phyloP scores from a whole-genome alignment of 2,888 invertebrate species.

The Sepiola atlantica region DNA sequence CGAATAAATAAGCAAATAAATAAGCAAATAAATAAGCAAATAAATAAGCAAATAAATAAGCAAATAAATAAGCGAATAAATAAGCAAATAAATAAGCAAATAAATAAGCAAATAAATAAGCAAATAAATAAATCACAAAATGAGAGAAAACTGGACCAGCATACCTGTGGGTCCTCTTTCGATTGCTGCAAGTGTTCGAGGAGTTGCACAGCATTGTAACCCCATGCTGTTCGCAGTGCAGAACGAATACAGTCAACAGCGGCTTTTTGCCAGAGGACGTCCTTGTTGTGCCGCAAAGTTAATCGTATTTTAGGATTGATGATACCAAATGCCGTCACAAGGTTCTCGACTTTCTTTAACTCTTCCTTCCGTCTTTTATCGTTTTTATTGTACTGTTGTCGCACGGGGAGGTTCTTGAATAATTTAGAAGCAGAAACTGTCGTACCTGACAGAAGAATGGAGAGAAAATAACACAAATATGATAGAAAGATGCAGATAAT shows the following conservation, averaged over 20 bases:
- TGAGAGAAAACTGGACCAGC: not conserved
- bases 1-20: too few species aligned
- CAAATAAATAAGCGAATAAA: too few species aligned
- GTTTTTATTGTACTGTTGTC: conserved; percentile 77
- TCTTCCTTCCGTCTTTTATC: conserved; percentile 77
- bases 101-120: not conserved
- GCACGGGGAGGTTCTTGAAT: conserved; percentile 79
- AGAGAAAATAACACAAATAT: too few species aligned
- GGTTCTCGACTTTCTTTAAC: conserved; percentile 77
- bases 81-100: too few species aligned
- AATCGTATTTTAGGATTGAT: conserved; percentile 77
- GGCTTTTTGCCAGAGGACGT: conserved; percentile 77
- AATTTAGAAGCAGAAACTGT: conserved; percentile 77
- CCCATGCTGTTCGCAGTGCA: conserved; percentile 60
- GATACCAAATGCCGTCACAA: conserved; percentile 77
- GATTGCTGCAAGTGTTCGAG: conserved; percentile 54
- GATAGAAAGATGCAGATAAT: not conserved
- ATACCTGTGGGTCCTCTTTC: conserved; percentile 56
- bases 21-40: too few species aligned
- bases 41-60: too few species aligned
- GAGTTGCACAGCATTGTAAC: conserved; percentile 57
- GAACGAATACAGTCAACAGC: conserved; percentile 62
- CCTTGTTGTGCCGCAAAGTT: conserved; percentile 76
- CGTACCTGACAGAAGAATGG: conserved; percentile 76
- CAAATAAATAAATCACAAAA: too few species aligned